Base-by-base conservation (phyloP, 2,797 vertebrate genomes). In the Gadopsis marmoratus region DNA sequence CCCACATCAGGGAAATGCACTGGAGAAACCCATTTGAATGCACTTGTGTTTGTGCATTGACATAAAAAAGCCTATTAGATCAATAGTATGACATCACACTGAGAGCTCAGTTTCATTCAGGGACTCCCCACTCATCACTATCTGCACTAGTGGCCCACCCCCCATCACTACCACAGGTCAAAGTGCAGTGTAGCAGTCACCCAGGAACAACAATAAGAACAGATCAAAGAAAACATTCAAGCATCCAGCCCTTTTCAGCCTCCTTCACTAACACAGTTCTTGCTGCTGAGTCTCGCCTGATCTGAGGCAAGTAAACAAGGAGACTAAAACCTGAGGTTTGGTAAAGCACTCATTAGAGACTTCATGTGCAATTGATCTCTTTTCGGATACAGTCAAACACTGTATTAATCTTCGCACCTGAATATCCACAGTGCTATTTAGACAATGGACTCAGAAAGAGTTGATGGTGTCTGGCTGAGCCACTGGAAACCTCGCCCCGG, bases 111-210 rank as follows among this genome's bases (percentile, higher is more conserved):
- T 83, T 88, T 88, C 78, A 87, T 87, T 85, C 69, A 83, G 86
- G 90, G 92, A 89, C 91, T 88, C 81, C 90, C 87, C 83, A 63
- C 51, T 74, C 60, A 66, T 84, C 58, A 14, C 31, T 54, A 13
- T 54, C 48, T 53, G 56, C 33, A 50, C 69, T 26, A 13, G 5
- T 39, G 9, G 3, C 14, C 47, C 53, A 39, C n/a, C 23, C 56
- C 16, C 8, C 54, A 47, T n/a, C 81, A 68, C 11, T 21, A 54
- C 19, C 41, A 60, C 59, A 62, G 73, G 71, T 81, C 83, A 82
- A 59, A 37, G 62, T 9, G 71, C 54, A 82, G 81, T 26, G 59
- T 10, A 69, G 68, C 75, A 77, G 21, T 68, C 79, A 74, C 74
- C 79, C 62, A 47, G 70, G 58, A 35, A 74, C 86, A 88, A 84